phyloP scores from a whole-genome alignment of 2,888 invertebrate genomes.

The Linnaemya tessellans region DNA sequence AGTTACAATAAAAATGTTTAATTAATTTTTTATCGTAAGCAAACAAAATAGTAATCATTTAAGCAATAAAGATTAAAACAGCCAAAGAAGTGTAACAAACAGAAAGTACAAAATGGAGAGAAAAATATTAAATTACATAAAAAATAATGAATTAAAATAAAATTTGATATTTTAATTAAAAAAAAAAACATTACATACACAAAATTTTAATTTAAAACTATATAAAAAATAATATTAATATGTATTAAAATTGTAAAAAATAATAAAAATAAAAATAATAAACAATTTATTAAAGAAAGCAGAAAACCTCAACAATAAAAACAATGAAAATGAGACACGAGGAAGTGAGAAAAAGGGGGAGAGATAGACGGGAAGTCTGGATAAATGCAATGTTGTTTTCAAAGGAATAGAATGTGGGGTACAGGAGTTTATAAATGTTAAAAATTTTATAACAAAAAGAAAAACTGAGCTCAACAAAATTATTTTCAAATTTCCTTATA shows the following conservation, averaged over 20 bases:
- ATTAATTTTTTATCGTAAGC: conserved; percentile 50
- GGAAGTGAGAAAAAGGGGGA: neutral
- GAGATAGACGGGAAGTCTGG: neutral
- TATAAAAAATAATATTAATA: conserved; percentile 42
- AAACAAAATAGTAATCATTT: conserved; percentile 61
- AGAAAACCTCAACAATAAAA: conserved; percentile 69
- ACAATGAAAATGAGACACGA: conserved; percentile 54
- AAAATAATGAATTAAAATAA: conserved; percentile 50
- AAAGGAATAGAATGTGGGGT: neutral
- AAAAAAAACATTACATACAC: conserved; percentile 55
- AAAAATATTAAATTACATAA: conserved; percentile 42
- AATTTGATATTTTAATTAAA: conserved; percentile 32
- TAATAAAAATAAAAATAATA: conserved; percentile 56
- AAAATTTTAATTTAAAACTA: conserved; percentile 52
- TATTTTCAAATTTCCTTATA: conserved; percentile 27
- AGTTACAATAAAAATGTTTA: conserved; percentile 51
- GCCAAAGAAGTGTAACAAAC: conserved; percentile 67
- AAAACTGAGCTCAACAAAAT: conserved; percentile 66
- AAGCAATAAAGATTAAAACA: conserved; percentile 63
- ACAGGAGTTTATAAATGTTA: neutral
- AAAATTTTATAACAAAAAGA: conserved; percentile 58
- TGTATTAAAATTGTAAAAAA: conserved; percentile 52
- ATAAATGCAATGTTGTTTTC: conserved; percentile 3
- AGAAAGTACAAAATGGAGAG: conserved; percentile 52
- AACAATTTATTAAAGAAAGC: conserved; percentile 61